Percentiles rank a stretch among this genome's conserved stretches.
Evolutionary conservation across 2,113 vertebrate genomes (phyloP).

Genomic region (Thinocorus orbignyianus): DNA sequence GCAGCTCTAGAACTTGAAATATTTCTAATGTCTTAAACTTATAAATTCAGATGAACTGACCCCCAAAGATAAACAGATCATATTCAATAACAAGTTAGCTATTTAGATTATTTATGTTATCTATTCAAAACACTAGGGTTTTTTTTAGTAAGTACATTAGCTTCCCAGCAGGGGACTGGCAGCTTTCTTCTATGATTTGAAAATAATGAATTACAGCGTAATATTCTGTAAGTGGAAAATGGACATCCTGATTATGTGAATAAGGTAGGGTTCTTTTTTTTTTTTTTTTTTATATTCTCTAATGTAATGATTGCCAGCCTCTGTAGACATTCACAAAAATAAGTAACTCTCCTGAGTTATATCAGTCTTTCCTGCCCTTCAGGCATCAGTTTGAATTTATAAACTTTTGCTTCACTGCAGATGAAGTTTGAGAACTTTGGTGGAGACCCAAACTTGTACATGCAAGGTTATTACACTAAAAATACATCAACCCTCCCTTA

Average conservation of each 20-base stretch:
- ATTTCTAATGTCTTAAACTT: neutral
- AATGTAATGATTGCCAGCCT: neutral
- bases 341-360: neutral
- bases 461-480: neutral
- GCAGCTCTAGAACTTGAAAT: neutral
- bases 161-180: neutral
- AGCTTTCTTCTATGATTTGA: constrained; percentile 21
- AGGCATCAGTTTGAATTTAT: neutral
- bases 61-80: neutral
- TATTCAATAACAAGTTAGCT: neutral
- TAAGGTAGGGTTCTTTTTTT: neutral
- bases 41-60: neutral
- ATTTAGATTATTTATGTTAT: neutral
- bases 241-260: neutral
- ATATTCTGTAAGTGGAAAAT: neutral
- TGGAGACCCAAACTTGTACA: neutral
- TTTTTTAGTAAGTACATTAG: constrained; percentile 21
- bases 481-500: neutral
- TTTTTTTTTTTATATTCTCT: neutral
- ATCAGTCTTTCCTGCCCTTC: neutral
- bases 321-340: neutral
- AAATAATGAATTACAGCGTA: neutral
- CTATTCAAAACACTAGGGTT: neutral
- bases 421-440: neutral
- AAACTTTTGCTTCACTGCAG: neutral